Evolutionary conservation across 2,113 vertebrate genomes (phyloP).

Genomic region (Pagrus major): DNA sequence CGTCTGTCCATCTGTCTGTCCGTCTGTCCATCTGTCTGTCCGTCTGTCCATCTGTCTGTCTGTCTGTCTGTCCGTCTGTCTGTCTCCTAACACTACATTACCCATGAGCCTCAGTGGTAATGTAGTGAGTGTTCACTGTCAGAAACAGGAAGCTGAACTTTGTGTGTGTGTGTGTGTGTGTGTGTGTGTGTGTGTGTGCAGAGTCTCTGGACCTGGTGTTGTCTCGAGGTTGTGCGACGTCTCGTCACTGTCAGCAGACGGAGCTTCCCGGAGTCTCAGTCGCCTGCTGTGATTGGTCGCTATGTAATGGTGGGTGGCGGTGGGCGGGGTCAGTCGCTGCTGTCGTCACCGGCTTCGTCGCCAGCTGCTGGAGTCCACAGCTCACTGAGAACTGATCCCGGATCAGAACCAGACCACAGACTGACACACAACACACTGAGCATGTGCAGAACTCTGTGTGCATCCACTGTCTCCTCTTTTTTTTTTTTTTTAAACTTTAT

Average conservation of each 20-base stretch:
- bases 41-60: background rate
- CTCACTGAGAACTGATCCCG: background rate
- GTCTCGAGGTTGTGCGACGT: conserved; percentile 8
- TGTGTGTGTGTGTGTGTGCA: background rate
- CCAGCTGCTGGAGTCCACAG: background rate
- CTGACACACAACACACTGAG: background rate
- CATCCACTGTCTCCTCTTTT: no score
- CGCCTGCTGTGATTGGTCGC: conserved; percentile 18
- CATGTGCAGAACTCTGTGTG: background rate
- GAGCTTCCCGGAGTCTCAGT: conserved; percentile 21
- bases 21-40: background rate
- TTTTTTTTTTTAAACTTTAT: no score
- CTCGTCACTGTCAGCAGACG: conserved; percentile 31
- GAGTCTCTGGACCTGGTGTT: conserved; percentile 26
- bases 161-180: no score
- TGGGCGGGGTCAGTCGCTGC: background rate
- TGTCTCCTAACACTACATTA: no score
- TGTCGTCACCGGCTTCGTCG: background rate
- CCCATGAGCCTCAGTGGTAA: no score
- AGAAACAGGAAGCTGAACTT: no score
- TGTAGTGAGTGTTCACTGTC: no score
- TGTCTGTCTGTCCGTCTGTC: background rate
- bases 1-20: background rate
- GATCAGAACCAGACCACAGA: background rate
- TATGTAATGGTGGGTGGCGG: conserved; percentile 1